phyloP scores from a whole-genome alignment of 2,797 vertebrate species.

The Rachycentron canadum region DNA sequence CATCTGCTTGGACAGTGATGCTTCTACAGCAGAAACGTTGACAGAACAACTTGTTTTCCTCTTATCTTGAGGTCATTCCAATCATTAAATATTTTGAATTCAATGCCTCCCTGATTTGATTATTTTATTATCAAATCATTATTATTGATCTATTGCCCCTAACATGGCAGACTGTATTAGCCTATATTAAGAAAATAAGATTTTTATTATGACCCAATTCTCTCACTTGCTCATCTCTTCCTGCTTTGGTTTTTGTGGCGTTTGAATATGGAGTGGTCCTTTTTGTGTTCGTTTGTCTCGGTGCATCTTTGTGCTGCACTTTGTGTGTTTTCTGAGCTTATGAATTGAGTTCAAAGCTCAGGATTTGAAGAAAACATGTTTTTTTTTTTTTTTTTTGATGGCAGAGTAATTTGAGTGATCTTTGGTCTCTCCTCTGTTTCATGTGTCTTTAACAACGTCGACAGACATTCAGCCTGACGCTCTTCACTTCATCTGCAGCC shows the following conservation, averaged over 20 bases:
- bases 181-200: background rate
- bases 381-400: conserved; percentile 1
- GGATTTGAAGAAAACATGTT: conserved; percentile 28
- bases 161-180: background rate
- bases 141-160: too few species aligned
- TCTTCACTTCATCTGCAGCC: conserved; percentile 52
- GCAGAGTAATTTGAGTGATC: conserved; percentile 32
- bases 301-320: too few species aligned
- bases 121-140: too few species aligned
- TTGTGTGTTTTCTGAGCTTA: too few species aligned
- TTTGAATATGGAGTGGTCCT: background rate
- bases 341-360: background rate
- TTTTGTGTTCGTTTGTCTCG: conserved; percentile 4
- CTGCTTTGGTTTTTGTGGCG: background rate
- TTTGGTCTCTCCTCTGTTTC: conserved; percentile 44
- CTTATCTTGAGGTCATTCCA: too few species aligned
- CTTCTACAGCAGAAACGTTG: too few species aligned
- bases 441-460: conserved; percentile 58
- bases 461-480: conserved; percentile 52
- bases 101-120: too few species aligned
- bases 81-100: too few species aligned
- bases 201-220: background rate
- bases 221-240: background rate
- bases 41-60: too few species aligned
- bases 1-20: too few species aligned